Evolutionary conservation across 2,888 invertebrate species (phyloP).

Genomic region (Plebejus argus): DNA sequence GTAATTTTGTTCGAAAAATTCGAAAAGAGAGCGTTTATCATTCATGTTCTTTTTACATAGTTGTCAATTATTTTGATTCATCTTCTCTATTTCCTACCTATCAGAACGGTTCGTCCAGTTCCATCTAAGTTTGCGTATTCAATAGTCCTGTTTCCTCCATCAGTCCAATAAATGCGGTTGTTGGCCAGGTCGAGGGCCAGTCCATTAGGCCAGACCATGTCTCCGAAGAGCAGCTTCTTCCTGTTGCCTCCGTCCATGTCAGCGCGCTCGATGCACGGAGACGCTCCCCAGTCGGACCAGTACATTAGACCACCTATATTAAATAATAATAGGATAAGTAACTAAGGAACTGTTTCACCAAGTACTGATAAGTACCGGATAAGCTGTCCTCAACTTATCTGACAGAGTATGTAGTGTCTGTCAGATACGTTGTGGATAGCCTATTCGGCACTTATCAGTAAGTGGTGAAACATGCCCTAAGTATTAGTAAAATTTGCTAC

Average conservation of each 20-base stretch:
- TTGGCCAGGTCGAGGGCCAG: slow-evolving; percentile 88
- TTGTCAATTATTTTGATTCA: too few relatives aligned
- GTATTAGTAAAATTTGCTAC: too few relatives aligned
- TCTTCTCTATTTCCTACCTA: slow-evolving; percentile 68
- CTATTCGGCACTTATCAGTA: too few relatives aligned
- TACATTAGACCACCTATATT: slow-evolving; percentile 88
- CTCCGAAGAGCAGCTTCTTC: slow-evolving; percentile 82
- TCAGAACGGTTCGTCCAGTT: slow-evolving; percentile 82
- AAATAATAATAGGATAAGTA: neutral
- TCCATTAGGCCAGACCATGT: slow-evolving; percentile 93
- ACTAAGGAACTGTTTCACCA: too few relatives aligned
- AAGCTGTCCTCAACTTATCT: too few relatives aligned
- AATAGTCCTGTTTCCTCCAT: slow-evolving; percentile 89
- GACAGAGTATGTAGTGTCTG: too few relatives aligned
- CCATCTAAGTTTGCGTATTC: slow-evolving; percentile 91
- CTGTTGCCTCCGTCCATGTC: slow-evolving; percentile 92
- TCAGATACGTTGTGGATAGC: too few relatives aligned
- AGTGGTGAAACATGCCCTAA: too few relatives aligned
- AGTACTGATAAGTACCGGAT: too few relatives aligned
- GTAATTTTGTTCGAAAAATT: too few relatives aligned
- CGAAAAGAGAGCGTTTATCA: too few relatives aligned
- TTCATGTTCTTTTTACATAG: too few relatives aligned
- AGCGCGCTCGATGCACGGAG: slow-evolving; percentile 91
- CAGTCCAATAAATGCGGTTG: slow-evolving; percentile 92
- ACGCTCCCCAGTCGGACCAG: slow-evolving; percentile 94